phyloP scores from a whole-genome alignment of 2,888 invertebrate species.

The Orthosia gothica region DNA sequence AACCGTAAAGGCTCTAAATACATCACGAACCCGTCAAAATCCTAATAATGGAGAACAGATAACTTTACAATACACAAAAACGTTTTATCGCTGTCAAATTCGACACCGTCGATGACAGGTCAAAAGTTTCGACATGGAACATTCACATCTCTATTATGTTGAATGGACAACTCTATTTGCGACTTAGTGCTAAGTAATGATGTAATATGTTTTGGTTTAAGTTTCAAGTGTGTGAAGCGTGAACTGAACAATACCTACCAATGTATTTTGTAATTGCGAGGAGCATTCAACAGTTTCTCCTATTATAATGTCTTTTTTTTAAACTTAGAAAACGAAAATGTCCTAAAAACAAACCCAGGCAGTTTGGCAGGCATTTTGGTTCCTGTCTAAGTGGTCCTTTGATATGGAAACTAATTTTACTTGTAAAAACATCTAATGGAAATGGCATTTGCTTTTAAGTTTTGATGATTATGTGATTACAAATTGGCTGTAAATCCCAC shows the following conservation, averaged over 20 bases:
- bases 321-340: no score
- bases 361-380: no score
- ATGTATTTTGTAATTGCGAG: not conserved
- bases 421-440: no score
- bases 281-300: no score
- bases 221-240: conserved; percentile 18
- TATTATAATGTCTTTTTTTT: no score
- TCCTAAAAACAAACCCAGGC: no score
- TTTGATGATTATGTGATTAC: no score
- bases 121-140: conserved; percentile 71
- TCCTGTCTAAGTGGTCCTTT: not conserved
- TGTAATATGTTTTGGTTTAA: conserved; percentile 67
- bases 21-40: conserved; percentile 57
- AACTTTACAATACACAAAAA: conserved; percentile 66
- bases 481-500: no score
- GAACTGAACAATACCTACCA: not conserved
- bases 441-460: no score
- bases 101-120: conserved; percentile 68
- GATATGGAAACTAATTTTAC: not conserved
- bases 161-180: conserved; percentile 75
- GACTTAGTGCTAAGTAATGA: conserved; percentile 76
- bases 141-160: conserved; percentile 75
- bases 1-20: conserved; percentile 58
- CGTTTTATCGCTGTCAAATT: conserved; percentile 70
- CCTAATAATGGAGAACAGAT: conserved; percentile 67